Conservation (phyloP, 2,888 invertebrate species). For the Ptilodon capucinus region DNA sequence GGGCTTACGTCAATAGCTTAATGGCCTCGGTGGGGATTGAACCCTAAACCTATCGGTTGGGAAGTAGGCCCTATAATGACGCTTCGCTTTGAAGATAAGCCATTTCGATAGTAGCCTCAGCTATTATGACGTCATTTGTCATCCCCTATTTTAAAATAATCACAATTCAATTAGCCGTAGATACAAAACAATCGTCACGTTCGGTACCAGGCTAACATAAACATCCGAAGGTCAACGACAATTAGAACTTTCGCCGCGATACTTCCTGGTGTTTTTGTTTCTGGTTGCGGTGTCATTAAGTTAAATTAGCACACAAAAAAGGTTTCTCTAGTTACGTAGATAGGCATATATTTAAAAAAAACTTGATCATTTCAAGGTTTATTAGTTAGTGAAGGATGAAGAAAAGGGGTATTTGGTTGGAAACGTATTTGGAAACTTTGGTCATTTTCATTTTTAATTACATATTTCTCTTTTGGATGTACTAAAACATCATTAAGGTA, state of each 20-base stretch:
- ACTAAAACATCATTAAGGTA: too few species aligned
- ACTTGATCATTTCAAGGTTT: background rate
- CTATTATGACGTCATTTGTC: background rate
- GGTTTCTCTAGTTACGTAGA: too few species aligned
- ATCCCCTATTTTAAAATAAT: slow-evolving; percentile 2
- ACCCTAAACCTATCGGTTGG: too few species aligned
- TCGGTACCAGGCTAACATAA: slow-evolving; percentile 3
- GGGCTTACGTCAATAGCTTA: too few species aligned
- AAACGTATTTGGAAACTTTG: too few species aligned
- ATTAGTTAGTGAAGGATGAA: background rate
- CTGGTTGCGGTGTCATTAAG: slow-evolving; percentile 21
- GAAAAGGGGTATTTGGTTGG: too few species aligned
- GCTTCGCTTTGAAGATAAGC: too few species aligned
- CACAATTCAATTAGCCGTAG: background rate
- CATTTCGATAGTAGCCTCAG: background rate
- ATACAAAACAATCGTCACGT: slow-evolving; percentile 12
- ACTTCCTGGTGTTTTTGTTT: slow-evolving; percentile 46
- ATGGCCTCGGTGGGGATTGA: too few species aligned
- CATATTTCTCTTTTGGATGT: too few species aligned
- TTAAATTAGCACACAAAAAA: slow-evolving; percentile 21
- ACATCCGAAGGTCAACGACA: slow-evolving; percentile 29
- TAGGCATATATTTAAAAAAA: slow-evolving; percentile 12
- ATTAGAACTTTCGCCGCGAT: slow-evolving; percentile 38
- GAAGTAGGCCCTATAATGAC: too few species aligned
- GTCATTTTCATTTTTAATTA: too few species aligned